phyloP scores from a whole-genome alignment of 2,888 invertebrate species.

The Eupithecia tripunctaria region DNA sequence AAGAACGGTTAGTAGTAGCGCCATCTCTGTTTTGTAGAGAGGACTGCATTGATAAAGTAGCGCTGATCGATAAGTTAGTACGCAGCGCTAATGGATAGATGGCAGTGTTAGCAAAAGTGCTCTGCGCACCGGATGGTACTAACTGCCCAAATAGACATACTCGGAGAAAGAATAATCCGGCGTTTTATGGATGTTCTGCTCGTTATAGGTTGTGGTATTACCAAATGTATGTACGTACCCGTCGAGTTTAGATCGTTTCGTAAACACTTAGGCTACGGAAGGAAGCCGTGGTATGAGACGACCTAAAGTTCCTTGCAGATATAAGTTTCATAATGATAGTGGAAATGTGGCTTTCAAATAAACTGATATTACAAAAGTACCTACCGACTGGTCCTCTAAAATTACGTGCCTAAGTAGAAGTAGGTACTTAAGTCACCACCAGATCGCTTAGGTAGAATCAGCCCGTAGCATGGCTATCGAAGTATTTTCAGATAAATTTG shows the following conservation, averaged over 20 bases:
- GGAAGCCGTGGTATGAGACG: not conserved
- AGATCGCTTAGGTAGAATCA: not conserved
- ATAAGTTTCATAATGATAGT: not conserved
- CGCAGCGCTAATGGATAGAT: constrained; percentile 20
- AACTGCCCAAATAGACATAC: not conserved
- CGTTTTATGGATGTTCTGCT: not conserved
- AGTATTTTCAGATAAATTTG: no score
- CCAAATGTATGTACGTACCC: not conserved
- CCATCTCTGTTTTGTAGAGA: constrained; percentile 26
- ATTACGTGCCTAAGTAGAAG: no score
- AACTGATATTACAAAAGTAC: not conserved
- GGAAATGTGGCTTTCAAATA: not conserved
- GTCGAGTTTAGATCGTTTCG: not conserved
- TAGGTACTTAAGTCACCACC: not conserved
- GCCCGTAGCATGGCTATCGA: no score
- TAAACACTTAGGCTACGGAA: not conserved
- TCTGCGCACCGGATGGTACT: not conserved
- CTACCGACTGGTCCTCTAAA: not conserved
- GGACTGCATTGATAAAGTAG: not conserved
- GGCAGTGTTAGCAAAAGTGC: constrained; percentile 26
- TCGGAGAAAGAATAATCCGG: no score
- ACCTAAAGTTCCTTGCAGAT: not conserved
- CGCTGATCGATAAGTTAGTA: constrained; percentile 19
- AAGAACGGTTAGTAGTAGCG: constrained; percentile 16
- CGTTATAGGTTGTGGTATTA: not conserved